phyloP scores from a whole-genome alignment of 2,888 invertebrate species.

The Leptinotarsa haldemani region DNA sequence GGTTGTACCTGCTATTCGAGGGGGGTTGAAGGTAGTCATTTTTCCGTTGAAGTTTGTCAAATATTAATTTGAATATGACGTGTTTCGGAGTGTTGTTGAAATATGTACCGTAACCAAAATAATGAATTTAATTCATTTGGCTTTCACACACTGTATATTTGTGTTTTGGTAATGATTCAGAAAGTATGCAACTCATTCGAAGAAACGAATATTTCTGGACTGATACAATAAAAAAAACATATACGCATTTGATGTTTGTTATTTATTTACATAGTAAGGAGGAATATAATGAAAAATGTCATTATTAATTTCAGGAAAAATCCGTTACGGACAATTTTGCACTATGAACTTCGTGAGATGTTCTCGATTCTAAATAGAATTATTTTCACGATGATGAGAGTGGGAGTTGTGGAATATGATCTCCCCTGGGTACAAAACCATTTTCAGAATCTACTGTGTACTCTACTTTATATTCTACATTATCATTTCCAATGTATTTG shows the following conservation, averaged over 20 bases:
- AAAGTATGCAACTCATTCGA: too few species aligned
- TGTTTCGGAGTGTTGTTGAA: too few species aligned
- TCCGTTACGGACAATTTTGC: background rate
- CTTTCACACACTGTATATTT: too few species aligned
- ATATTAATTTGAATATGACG: too few species aligned
- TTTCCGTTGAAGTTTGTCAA: too few species aligned
- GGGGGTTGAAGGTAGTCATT: too few species aligned
- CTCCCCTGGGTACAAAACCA: slow-evolving; percentile 66
- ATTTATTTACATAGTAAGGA: background rate
- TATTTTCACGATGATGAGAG: background rate
- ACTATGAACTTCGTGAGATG: background rate
- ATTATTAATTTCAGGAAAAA: background rate
- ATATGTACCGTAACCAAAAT: too few species aligned
- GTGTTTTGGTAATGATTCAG: too few species aligned
- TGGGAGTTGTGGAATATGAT: slow-evolving; percentile 2
- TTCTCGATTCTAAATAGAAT: background rate
- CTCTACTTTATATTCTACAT: slow-evolving; percentile 70
- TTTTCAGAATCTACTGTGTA: slow-evolving; percentile 72
- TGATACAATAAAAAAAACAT: too few species aligned
- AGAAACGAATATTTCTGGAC: too few species aligned
- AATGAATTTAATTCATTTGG: too few species aligned
- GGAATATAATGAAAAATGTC: background rate
- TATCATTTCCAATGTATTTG: slow-evolving; percentile 73
- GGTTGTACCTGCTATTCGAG: too few species aligned
- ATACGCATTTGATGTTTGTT: background rate